A percentile compares a stretch with the other conserved stretches of the same genome.
Evolutionary conservation across 2,888 invertebrate species (phyloP).

Genomic region (Salticus scenicus): DNA sequence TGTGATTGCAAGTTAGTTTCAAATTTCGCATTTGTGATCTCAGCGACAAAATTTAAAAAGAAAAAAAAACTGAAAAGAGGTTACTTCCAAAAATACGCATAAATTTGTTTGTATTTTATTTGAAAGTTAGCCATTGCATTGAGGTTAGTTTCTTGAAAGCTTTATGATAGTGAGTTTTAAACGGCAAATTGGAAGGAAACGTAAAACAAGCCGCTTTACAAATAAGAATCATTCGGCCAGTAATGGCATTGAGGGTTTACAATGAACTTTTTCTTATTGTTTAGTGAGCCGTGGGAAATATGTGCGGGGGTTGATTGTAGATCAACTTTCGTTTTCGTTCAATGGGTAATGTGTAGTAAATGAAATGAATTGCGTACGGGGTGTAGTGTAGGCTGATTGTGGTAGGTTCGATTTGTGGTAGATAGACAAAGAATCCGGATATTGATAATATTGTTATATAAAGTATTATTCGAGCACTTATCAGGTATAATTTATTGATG

Average conservation of each 20-base stretch:
- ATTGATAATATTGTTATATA: no score
- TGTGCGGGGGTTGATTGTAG: not conserved
- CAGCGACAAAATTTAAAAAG: slow-evolving; percentile 1
- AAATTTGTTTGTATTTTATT: not conserved
- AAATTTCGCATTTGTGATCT: not conserved
- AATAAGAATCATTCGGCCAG: not conserved
- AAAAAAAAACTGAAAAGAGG: slow-evolving; percentile 1
- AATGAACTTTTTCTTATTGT: slow-evolving; percentile 1
- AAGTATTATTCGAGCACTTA: no score
- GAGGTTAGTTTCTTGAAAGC: not conserved
- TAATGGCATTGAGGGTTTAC: slow-evolving; percentile 4
- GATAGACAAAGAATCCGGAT: not conserved
- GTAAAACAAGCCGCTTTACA: not conserved
- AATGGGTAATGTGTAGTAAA: not conserved
- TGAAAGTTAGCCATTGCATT: not conserved
- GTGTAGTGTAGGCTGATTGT: not conserved
- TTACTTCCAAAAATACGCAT: slow-evolving; percentile 7
- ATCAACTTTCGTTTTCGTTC: slow-evolving; percentile 8
- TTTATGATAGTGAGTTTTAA: not conserved
- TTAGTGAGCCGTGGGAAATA: not conserved
- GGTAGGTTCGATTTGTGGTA: not conserved
- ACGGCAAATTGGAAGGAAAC: not conserved
- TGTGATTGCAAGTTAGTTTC: not conserved
- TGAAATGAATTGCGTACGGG: not conserved
- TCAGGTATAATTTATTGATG: no score